A percentile compares a stretch with the other conserved stretches of the same genome.
Conservation (phyloP, 1,140 invertebrate species). For the Bactericera cockerelli region DNA sequence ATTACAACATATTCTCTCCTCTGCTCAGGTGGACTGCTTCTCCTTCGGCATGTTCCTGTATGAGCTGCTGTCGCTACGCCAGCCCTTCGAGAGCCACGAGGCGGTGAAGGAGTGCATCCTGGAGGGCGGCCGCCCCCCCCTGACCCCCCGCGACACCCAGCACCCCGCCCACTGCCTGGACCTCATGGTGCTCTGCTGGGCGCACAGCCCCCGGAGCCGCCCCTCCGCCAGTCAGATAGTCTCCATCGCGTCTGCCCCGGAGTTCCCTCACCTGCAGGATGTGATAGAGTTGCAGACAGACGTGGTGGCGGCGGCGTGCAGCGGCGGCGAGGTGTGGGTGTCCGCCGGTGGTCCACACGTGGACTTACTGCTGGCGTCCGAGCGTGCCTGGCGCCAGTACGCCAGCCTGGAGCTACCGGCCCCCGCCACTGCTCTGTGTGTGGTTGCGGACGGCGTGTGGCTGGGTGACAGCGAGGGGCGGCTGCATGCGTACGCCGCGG, state of each 20-base stretch:
- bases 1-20: conserved; percentile 15
- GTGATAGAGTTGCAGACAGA: conserved; percentile 42
- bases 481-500: conserved; percentile 54
- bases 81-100: conserved; percentile 89
- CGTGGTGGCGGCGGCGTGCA: conserved; percentile 33
- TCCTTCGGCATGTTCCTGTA: conserved; percentile 99
- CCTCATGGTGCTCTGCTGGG: conserved; percentile 92
- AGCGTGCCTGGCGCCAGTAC: conserved; percentile 23
- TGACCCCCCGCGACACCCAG: conserved; percentile 63
- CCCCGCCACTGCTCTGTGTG: conserved; percentile 21
- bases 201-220: conserved; percentile 66
- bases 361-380: conserved; percentile 22
- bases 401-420: conserved; percentile 17
- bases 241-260: conserved; percentile 75
- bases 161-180: conserved; percentile 86
- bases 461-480: conserved; percentile 66
- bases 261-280: conserved; percentile 78
- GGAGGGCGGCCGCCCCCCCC: conserved; percentile 76
- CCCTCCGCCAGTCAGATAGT: conserved; percentile 89
- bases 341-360: conserved; percentile 21
- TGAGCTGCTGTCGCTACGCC: conserved; percentile 80
- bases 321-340: conserved; percentile 21
- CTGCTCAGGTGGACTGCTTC: conserved; percentile 94
- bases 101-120: conserved; percentile 91
- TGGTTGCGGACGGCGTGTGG: conserved; percentile 44